These are phyloP conservation scores for Achlya flavicornis DNA, from an alignment of 2,888 invertebrate genomes.

Conservation along the genomic window DNA sequence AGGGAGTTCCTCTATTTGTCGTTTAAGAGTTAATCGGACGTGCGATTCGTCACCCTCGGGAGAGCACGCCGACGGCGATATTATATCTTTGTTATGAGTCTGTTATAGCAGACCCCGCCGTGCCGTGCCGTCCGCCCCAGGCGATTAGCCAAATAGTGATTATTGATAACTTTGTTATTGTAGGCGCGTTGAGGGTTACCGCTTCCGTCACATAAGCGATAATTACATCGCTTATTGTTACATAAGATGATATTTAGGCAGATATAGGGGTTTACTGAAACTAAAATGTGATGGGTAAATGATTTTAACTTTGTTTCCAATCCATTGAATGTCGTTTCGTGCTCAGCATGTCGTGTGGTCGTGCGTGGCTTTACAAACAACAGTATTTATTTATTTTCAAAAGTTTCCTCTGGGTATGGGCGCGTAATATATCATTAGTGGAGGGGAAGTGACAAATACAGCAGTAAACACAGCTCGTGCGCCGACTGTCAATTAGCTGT, in stretches of 20 bases:
- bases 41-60: conserved; percentile 82
- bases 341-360: conserved; percentile 28
- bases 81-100: conserved; percentile 81
- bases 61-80: conserved; percentile 71
- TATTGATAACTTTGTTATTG: conserved; percentile 78
- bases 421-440: conserved; percentile 67
- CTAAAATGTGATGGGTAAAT: conserved; percentile 12
- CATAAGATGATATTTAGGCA: neutral
- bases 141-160: conserved; percentile 77
- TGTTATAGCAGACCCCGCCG: conserved; percentile 53
- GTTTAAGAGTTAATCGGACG: conserved; percentile 84
- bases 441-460: conserved; percentile 77
- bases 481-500: conserved; percentile 74
- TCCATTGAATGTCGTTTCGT: conserved; percentile 26
- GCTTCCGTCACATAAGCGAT: conserved; percentile 17
- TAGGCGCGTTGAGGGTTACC: conserved; percentile 31
- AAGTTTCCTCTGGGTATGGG: conserved; percentile 51
- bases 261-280: neutral
- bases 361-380: conserved; percentile 30
- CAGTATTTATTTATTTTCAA: conserved; percentile 61
- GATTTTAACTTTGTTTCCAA: conserved; percentile 19
- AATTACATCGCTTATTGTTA: neutral
- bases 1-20: conserved; percentile 83
- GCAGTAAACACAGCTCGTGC: conserved; percentile 67
- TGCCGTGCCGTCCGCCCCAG: conserved; percentile 53